phyloP scores from a whole-genome alignment of 2,797 vertebrate genomes.

The Agapornis canus region DNA sequence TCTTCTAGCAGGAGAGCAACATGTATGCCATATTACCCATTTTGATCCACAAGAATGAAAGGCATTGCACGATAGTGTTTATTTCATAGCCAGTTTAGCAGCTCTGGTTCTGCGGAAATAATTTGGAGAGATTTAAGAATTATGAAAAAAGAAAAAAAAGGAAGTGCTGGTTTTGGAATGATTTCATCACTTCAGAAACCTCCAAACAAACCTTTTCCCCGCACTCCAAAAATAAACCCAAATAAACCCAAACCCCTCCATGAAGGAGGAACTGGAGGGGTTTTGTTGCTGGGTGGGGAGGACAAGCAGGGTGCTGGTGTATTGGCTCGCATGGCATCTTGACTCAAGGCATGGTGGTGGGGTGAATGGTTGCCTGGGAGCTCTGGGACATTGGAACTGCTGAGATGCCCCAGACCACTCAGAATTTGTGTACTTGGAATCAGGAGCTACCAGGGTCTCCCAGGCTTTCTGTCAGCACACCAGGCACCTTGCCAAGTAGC shows the following conservation, averaged over 20 bases:
- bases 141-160: background rate
- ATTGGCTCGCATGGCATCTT: background rate
- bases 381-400: background rate
- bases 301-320: background rate
- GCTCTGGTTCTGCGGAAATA: background rate
- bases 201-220: background rate
- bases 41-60: background rate
- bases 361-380: slow-evolving; percentile 57
- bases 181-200: background rate
- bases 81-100: background rate
- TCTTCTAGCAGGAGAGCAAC: background rate
- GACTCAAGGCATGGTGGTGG: background rate
- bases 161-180: slow-evolving; percentile 15
- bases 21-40: rapidly evolving
- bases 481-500: slow-evolving; percentile 51
- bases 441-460: slow-evolving; percentile 59
- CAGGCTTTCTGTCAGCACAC: slow-evolving; percentile 46
- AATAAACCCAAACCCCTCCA: background rate
- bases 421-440: slow-evolving; percentile 54
- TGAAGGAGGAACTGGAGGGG: background rate
- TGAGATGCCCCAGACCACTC: slow-evolving; percentile 1
- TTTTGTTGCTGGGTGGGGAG: background rate
- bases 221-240: background rate
- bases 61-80: rapidly evolving
- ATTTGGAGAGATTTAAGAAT: background rate